phyloP scores from a whole-genome alignment of 1,140 invertebrate species.

The Drosophila novamexicana region DNA sequence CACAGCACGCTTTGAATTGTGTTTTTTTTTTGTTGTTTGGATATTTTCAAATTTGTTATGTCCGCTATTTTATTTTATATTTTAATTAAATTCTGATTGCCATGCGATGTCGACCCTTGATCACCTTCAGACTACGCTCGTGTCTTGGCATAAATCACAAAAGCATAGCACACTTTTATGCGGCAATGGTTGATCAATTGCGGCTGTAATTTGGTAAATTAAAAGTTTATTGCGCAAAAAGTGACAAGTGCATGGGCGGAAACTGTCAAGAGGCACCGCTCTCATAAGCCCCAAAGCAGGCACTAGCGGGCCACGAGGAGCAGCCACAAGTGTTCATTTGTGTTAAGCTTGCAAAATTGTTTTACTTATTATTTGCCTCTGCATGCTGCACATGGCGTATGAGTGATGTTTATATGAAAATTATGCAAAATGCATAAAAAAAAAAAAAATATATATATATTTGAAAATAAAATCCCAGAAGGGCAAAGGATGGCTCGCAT shows the following conservation, averaged over 20 bases:
- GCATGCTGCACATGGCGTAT: slow-evolving; percentile 71
- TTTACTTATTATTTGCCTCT: slow-evolving; percentile 70
- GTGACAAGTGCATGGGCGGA: background rate
- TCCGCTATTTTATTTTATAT: slow-evolving; percentile 19
- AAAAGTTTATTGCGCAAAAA: slow-evolving; percentile 50
- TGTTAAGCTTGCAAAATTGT: slow-evolving; percentile 77
- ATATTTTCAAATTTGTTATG: background rate
- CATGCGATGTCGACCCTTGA: slow-evolving; percentile 12
- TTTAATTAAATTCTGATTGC: slow-evolving; percentile 75
- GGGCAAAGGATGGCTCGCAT: slow-evolving; percentile 19
- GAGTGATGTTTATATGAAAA: slow-evolving; percentile 81
- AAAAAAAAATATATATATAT: slow-evolving; percentile 26
- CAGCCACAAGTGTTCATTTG: slow-evolving; percentile 69
- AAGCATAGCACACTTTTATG: background rate
- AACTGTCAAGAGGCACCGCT: background rate
- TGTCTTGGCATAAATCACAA: background rate
- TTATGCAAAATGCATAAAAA: slow-evolving; percentile 79
- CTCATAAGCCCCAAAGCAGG: background rate
- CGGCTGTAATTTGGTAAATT: slow-evolving; percentile 4
- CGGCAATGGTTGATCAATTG: background rate
- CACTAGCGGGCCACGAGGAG: slow-evolving; percentile 4
- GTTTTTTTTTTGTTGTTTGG: background rate
- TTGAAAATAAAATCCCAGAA: slow-evolving; percentile 1
- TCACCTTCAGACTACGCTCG: no score
- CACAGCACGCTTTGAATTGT: background rate